Conservation (phyloP, 2,113 vertebrate genomes). For the Sapajus apella region DNA sequence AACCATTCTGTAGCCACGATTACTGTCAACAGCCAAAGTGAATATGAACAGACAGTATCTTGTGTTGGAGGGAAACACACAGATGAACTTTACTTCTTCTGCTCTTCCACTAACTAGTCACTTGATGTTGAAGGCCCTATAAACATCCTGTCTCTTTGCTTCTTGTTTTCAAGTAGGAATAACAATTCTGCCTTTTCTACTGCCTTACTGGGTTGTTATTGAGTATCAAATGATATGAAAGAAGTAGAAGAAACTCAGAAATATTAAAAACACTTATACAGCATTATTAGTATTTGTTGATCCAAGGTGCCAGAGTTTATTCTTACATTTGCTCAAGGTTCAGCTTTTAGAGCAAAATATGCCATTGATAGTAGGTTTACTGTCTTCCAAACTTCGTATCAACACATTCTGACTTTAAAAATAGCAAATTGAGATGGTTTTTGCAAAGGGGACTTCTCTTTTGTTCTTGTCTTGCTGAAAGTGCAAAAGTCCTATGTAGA, state of each 20-base stretch:
- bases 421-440: neutral
- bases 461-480: neutral
- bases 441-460: neutral
- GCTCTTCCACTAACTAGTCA: neutral
- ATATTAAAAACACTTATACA: neutral
- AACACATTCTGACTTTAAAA: constrained; percentile 10
- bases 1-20: neutral
- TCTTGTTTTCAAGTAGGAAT: neutral
- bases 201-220: neutral
- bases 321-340: neutral
- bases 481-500: neutral
- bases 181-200: neutral
- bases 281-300: neutral
- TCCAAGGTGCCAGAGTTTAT: neutral
- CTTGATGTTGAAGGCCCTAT: neutral
- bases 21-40: neutral
- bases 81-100: neutral
- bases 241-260: neutral
- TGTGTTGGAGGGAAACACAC: no score
- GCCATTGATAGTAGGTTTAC: neutral
- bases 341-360: neutral
- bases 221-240: neutral
- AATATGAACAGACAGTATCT: neutral
- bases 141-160: neutral
- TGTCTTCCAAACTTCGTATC: constrained; percentile 3